These are phyloP conservation scores for Dioctria linearis DNA, from an alignment of 2,888 invertebrate genomes.

Conservation along the genomic window DNA sequence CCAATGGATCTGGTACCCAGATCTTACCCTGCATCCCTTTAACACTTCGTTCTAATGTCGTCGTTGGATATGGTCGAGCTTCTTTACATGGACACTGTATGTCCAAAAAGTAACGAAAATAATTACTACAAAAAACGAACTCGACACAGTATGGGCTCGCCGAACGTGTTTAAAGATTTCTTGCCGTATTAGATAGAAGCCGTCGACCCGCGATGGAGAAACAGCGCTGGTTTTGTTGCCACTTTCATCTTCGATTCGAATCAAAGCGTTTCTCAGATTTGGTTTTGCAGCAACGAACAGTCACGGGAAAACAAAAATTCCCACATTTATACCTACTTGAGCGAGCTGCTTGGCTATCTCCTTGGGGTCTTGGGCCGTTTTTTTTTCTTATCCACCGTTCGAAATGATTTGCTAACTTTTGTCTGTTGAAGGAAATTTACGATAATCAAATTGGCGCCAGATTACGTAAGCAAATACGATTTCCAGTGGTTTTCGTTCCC, in stretches of 20 bases:
- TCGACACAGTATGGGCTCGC: too few species aligned
- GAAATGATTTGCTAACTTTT: conserved; percentile 10
- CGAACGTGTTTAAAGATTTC: neutral
- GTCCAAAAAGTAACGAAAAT: conserved; percentile 4
- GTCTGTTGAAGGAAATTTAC: neutral
- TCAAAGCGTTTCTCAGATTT: neutral
- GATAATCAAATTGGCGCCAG: conserved; percentile 19
- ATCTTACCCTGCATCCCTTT: neutral
- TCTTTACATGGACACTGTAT: neutral
- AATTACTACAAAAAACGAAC: neutral
- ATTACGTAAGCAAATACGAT: conserved; percentile 23
- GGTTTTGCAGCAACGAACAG: neutral
- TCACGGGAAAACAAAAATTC: neutral
- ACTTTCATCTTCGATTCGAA: conserved; percentile 1
- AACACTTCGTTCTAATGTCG: neutral
- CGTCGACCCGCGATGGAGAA: neutral
- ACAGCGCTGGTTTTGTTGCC: too few species aligned
- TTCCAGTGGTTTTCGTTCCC: neutral
- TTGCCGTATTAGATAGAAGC: neutral
- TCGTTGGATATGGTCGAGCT: neutral
- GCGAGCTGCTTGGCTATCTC: neutral
- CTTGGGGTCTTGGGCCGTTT: neutral
- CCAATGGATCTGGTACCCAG: neutral
- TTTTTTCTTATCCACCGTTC: neutral
- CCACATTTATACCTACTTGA: too few species aligned